phyloP scores from a whole-genome alignment of 2,113 vertebrate genomes.

The Neogobius melanostomus region DNA sequence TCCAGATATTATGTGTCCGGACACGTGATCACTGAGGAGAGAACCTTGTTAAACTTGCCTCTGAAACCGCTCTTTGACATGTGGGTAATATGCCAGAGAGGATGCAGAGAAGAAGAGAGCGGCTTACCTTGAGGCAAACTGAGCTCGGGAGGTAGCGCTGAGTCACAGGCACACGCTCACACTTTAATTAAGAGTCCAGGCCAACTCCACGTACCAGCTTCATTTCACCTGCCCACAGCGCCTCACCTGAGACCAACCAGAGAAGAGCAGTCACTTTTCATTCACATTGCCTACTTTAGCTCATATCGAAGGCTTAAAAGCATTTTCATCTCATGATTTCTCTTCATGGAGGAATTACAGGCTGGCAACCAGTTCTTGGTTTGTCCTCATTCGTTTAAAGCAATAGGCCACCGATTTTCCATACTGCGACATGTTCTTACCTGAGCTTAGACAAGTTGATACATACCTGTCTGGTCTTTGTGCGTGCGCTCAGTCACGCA shows the following conservation, averaged over 20 bases:
- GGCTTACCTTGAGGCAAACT: conserved; percentile 53
- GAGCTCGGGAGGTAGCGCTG: conserved; percentile 69
- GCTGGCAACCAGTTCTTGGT: too few relatives aligned
- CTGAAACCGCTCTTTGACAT: conserved; percentile 29
- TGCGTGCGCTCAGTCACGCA: too few relatives aligned
- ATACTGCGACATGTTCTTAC: too few relatives aligned
- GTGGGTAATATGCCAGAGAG: conserved; percentile 6
- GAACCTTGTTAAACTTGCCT: conserved; percentile 14
- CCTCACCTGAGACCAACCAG: conserved; percentile 39
- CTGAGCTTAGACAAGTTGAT: too few relatives aligned
- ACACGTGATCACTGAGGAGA: conserved; percentile 11
- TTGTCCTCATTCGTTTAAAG: too few relatives aligned
- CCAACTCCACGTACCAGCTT: conserved; percentile 46
- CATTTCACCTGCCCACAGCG: conserved; percentile 55
- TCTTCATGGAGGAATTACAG: neutral
- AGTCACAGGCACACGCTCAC: conserved; percentile 57
- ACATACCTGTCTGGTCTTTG: too few relatives aligned
- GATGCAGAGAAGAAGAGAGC: conserved; percentile 49
- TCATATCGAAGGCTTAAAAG: too few relatives aligned
- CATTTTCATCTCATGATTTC: neutral
- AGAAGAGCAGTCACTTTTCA: conserved; percentile 7
- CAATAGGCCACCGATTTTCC: too few relatives aligned
- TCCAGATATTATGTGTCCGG: conserved; percentile 11
- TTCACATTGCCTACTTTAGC: neutral
- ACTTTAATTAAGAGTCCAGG: conserved; percentile 62